phyloP scores from a whole-genome alignment of 2,888 invertebrate genomes.

The Aspidiotus rigidus region DNA sequence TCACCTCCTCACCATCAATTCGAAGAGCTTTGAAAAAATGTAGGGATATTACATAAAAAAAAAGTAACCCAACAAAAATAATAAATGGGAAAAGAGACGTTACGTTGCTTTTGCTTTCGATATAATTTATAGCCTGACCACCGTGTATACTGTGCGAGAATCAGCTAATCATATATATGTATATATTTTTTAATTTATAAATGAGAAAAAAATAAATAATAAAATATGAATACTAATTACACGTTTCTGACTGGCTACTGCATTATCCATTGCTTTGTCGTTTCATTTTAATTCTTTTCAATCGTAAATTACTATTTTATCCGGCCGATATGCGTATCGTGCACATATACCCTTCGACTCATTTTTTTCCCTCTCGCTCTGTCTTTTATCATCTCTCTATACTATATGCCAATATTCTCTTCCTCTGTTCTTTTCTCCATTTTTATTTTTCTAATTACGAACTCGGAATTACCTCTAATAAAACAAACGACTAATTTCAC shows the following conservation, averaged over 20 bases:
- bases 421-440: background rate
- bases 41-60: slow-evolving; percentile 1
- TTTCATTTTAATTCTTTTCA: slow-evolving; percentile 32
- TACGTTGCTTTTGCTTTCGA: slow-evolving; percentile 28
- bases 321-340: slow-evolving; percentile 21
- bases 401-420: background rate
- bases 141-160: slow-evolving; percentile 20
- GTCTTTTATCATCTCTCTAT: slow-evolving; percentile 6
- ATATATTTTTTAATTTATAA: slow-evolving; percentile 14
- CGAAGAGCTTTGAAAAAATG: slow-evolving; percentile 12
- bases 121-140: slow-evolving; percentile 28
- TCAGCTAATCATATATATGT: slow-evolving; percentile 22
- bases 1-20: slow-evolving; percentile 15
- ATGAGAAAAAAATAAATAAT: slow-evolving; percentile 28
- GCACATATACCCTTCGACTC: too few species aligned
- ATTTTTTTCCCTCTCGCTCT: too few species aligned
- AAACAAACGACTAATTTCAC: slow-evolving; percentile 26
- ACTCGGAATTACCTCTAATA: slow-evolving; percentile 26
- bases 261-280: slow-evolving; percentile 28
- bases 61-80: background rate
- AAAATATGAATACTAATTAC: slow-evolving; percentile 32
- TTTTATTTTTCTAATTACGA: slow-evolving; percentile 22
- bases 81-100: slow-evolving; percentile 13
- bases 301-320: slow-evolving; percentile 31
- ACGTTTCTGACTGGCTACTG: slow-evolving; percentile 29